Conservation (phyloP, 2,888 invertebrate genomes). For the Athrips mouffetella region DNA sequence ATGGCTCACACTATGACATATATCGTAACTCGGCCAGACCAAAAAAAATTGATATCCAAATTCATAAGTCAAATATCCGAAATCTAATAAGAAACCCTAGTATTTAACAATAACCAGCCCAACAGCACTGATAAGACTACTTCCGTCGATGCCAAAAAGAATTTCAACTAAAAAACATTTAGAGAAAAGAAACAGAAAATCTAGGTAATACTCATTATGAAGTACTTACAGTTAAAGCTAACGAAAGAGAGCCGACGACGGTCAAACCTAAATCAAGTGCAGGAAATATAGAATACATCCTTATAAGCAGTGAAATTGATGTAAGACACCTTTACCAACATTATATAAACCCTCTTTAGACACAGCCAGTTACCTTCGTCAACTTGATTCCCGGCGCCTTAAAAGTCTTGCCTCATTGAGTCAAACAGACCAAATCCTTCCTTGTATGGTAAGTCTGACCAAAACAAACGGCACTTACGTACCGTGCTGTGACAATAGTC, state of each 20-base stretch:
- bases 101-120: too few relatives aligned
- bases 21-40: too few relatives aligned
- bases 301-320: not conserved
- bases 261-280: not conserved
- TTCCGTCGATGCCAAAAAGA: too few relatives aligned
- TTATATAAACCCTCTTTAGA: not conserved
- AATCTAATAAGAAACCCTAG: too few relatives aligned
- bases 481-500: slow-evolving; percentile 10
- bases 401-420: slow-evolving; percentile 2
- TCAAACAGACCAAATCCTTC: slow-evolving; percentile 21
- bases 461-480: slow-evolving; percentile 17
- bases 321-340: not conserved
- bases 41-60: too few relatives aligned
- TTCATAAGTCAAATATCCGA: too few relatives aligned
- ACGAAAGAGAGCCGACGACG: not conserved
- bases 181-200: too few relatives aligned
- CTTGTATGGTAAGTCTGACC: slow-evolving; percentile 26
- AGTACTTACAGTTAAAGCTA: too few relatives aligned
- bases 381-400: slow-evolving; percentile 7
- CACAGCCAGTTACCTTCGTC: not conserved
- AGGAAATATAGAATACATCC: not conserved
- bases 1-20: too few relatives aligned
- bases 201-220: too few relatives aligned
- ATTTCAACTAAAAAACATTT: too few relatives aligned
- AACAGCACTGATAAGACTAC: too few relatives aligned